Evolutionary conservation across 1,140 invertebrate species (phyloP), one percentile per base, ranked within the genome.

Genomic region (Diabrotica virgifera): DNA sequence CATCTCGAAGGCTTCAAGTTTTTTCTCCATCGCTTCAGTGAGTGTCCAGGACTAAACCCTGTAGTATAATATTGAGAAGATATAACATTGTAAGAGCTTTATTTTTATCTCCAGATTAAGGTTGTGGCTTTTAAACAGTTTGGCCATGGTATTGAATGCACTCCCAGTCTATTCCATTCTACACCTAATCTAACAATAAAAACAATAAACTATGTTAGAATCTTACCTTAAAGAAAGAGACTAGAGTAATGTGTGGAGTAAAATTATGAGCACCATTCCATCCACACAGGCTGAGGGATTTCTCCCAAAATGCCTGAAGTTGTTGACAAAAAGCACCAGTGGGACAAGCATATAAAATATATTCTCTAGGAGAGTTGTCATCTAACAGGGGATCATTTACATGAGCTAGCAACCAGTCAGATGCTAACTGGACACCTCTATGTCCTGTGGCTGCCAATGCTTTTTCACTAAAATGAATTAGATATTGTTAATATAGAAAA

Each of bases 221-320:
- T 36, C 12, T 70, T 82, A 94, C 93, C 83, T 92, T 92, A 75
- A 95, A 95, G 79, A 92, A 94, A 8, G 92, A 90, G 51, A 93
- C 90, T 40, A 96, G 82, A 9, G 93, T 96, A 68, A 96, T 90
- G 76, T 96, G 93, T 3, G 93, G 93, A 50, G 92, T 87, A 77
- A 88, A 94, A 78, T 93, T 92, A 73, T 94, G 93, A 7, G 92
- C 92, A 24, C 92, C 91, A 80, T 96, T 95, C 89, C 92, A 93
- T 37, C 89, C 89, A 77, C 86, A 88, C 5, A 87, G 78, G 59
- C 83, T 79, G 70, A 87, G 85, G n/a, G 91, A 91, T 71, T 90
- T 89, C 1, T 87, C 81, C 90, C 91, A 95, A 78, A 94, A 95
- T 59, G 85, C 82, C 53, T 86, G 84, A 9, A 96, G 78, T 71